phyloP scores from a whole-genome alignment of 2,113 vertebrate genomes.

The Grallaria varia region DNA sequence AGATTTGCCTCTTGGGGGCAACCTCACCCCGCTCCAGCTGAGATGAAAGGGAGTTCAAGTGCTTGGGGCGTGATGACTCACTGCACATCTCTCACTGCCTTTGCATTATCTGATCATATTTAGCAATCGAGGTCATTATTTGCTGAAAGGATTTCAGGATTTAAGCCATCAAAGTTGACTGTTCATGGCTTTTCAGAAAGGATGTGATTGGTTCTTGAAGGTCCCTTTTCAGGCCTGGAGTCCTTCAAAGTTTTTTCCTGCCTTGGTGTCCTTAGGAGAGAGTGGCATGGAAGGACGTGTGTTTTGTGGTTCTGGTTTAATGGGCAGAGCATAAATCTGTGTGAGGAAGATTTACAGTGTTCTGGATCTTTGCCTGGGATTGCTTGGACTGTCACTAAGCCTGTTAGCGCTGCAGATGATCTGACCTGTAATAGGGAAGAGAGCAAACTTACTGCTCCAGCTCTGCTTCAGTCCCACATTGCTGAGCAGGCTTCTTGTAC shows the following conservation, averaged over 20 bases:
- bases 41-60: background rate
- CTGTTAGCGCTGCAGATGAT: background rate
- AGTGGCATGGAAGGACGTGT: background rate
- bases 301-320: background rate
- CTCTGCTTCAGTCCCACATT: background rate
- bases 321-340: background rate
- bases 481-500: background rate
- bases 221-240: background rate
- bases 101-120: background rate
- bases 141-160: conserved; percentile 29
- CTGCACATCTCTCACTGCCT: background rate
- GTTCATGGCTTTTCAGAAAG: background rate
- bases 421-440: background rate
- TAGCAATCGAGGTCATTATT: background rate
- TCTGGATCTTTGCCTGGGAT: background rate
- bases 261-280: background rate
- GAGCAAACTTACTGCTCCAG: background rate
- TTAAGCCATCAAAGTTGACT: background rate
- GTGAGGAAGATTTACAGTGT: background rate
- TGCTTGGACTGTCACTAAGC: background rate
- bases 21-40: background rate
- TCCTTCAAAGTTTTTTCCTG: background rate
- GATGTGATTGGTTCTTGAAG: background rate
- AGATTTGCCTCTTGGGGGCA: conserved; percentile 57
- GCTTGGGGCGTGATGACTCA: background rate